Evolutionary conservation across 2,888 invertebrate genomes (phyloP).

Genomic region (Pharmacophagus antenor): DNA sequence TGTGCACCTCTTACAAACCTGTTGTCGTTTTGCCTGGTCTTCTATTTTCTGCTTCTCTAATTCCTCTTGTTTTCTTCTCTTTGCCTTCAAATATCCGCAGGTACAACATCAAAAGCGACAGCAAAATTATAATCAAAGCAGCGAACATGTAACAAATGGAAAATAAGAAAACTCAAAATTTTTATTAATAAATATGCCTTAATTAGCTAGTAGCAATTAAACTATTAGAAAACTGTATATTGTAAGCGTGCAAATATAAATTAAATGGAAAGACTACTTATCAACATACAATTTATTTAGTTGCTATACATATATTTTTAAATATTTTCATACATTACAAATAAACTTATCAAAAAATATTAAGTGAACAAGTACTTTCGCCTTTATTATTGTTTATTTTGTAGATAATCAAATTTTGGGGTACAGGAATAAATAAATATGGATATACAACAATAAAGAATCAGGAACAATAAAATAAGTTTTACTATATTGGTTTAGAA

Average conservation of each 20-base stretch:
- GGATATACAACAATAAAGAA: background rate
- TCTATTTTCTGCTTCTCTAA: conserved; percentile 91
- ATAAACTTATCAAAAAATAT: no score
- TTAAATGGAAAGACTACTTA: background rate
- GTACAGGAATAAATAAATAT: background rate
- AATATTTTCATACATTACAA: no score
- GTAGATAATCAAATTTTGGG: background rate
- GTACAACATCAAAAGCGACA: conserved; percentile 80
- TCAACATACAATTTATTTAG: background rate
- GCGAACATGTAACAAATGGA: conserved; percentile 74
- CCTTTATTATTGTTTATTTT: no score
- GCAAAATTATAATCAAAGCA: conserved; percentile 72
- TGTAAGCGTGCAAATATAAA: conserved; percentile 23
- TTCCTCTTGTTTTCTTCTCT: conserved; percentile 92
- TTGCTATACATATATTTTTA: background rate
- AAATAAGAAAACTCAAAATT: conserved; percentile 39
- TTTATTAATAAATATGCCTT: conserved; percentile 10
- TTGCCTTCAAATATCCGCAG: conserved; percentile 83
- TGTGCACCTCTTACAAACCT: conserved; percentile 79
- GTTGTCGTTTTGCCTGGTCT: conserved; percentile 91
- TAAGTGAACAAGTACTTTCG: no score
- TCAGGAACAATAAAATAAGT: no score
- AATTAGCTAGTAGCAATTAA: conserved; percentile 1
- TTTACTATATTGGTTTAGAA: no score
- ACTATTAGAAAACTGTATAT: conserved; percentile 9